A percentile compares a stretch with the other conserved stretches of the same genome.
phyloP scores from a whole-genome alignment of 2,113 vertebrate genomes.

The Tylochromis polylepis region DNA sequence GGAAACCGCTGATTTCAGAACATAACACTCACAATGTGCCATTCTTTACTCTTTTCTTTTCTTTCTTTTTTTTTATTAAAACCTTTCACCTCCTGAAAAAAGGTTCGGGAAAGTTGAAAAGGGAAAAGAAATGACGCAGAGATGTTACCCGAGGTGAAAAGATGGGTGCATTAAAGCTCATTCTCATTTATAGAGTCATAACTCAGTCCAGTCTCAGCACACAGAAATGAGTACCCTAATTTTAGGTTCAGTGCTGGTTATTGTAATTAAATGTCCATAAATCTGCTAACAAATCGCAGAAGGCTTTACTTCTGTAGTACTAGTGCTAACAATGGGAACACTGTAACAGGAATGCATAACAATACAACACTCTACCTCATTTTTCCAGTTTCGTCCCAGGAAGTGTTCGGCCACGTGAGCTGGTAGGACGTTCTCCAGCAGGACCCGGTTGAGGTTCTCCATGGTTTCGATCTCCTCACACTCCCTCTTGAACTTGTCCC shows the following conservation, averaged over 20 bases:
- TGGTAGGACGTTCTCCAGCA: constrained; percentile 94
- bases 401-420: constrained; percentile 96
- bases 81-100: not conserved
- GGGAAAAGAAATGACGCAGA: not conserved
- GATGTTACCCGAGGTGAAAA: not conserved
- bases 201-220: not conserved
- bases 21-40: not conserved
- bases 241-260: not conserved
- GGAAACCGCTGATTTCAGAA: not conserved
- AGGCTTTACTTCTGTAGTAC: not conserved
- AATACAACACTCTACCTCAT: constrained; percentile 77
- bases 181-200: not conserved
- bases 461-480: constrained; percentile 98
- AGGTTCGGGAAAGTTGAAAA: not conserved
- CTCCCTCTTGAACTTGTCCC: constrained; percentile 99
- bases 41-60: not conserved
- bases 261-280: not conserved
- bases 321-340: not conserved
- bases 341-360: not conserved
- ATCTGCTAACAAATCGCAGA: accelerated
- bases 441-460: constrained; percentile 95
- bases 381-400: constrained; percentile 93
- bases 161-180: not conserved
- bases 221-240: not conserved
- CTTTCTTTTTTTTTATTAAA: not conserved